phyloP scores from a whole-genome alignment of 2,888 invertebrate genomes.

The Cephus spinipes region DNA sequence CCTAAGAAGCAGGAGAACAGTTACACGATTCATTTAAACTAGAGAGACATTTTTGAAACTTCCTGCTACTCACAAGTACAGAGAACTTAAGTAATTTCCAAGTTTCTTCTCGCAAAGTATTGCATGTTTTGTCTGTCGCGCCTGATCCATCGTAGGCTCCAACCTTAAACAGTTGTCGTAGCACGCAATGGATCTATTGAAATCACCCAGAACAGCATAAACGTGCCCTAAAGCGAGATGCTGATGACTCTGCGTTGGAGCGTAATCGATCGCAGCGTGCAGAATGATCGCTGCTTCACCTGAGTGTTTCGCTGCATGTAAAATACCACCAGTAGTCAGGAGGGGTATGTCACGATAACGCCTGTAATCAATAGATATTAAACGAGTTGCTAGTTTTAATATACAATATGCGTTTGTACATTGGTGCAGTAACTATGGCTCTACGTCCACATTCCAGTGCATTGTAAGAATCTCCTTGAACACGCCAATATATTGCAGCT shows the following conservation, averaged over 20 bases:
- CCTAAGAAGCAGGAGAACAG: conserved; percentile 58
- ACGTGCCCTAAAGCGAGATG: conserved; percentile 81
- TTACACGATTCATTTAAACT: conserved; percentile 4
- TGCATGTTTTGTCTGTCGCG: conserved; percentile 73
- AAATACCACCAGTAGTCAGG: conserved; percentile 78
- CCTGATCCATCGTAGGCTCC: conserved; percentile 74
- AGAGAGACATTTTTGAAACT: background rate
- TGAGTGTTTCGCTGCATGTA: conserved; percentile 76
- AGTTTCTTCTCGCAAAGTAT: conserved; percentile 78
- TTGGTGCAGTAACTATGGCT: conserved; percentile 80
- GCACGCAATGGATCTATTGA: conserved; percentile 76
- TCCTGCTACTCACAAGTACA: conserved; percentile 73
- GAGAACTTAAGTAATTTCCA: conserved; percentile 72
- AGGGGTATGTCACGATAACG: conserved; percentile 79
- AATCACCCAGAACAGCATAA: conserved; percentile 78
- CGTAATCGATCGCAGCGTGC: conserved; percentile 79
- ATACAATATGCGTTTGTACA: conserved; percentile 65
- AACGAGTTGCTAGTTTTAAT: background rate
- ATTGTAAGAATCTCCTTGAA: conserved; percentile 78
- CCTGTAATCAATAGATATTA: conserved; percentile 66
- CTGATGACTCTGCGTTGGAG: conserved; percentile 71
- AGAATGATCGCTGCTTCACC: conserved; percentile 81
- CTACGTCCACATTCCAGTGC: conserved; percentile 84
- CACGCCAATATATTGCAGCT: conserved; percentile 84
- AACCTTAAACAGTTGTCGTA: conserved; percentile 77